These are phyloP conservation scores for Sapayoa aenigma DNA, from an alignment of 2,113 vertebrate genomes.

Conservation along the genomic window DNA sequence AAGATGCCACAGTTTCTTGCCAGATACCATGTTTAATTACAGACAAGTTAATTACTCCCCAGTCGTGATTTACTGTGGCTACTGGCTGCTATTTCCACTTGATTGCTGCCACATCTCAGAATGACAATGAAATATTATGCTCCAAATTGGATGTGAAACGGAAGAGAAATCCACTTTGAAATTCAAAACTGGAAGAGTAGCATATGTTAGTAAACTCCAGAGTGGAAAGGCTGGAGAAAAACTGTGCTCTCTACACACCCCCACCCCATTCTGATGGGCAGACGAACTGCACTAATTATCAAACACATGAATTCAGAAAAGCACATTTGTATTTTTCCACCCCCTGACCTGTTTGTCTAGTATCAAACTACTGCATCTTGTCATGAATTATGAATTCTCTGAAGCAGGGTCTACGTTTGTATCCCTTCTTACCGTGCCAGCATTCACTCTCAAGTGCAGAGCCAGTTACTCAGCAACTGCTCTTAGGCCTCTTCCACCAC, in stretches of 20 bases:
- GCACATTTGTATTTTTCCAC: neutral
- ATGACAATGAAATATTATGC: constrained; percentile 21
- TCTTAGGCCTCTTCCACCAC: neutral
- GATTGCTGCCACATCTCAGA: neutral
- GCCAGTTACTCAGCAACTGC: neutral
- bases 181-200: neutral
- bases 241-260: neutral
- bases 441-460: neutral
- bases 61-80: constrained; percentile 29
- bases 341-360: neutral
- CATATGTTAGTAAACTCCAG: neutral
- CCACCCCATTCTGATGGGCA: neutral
- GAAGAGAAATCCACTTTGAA: constrained; percentile 8
- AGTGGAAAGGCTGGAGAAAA: neutral
- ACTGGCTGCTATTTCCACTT: neutral
- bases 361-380: neutral
- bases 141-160: neutral
- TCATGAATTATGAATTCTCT: neutral
- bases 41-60: constrained; percentile 22
- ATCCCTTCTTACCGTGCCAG: neutral
- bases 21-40: constrained; percentile 10
- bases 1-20: neutral
- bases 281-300: neutral
- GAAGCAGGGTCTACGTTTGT: neutral
- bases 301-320: neutral